Evolutionary conservation across 2,888 invertebrate species (phyloP).

Genomic region (Troides aeacus): DNA sequence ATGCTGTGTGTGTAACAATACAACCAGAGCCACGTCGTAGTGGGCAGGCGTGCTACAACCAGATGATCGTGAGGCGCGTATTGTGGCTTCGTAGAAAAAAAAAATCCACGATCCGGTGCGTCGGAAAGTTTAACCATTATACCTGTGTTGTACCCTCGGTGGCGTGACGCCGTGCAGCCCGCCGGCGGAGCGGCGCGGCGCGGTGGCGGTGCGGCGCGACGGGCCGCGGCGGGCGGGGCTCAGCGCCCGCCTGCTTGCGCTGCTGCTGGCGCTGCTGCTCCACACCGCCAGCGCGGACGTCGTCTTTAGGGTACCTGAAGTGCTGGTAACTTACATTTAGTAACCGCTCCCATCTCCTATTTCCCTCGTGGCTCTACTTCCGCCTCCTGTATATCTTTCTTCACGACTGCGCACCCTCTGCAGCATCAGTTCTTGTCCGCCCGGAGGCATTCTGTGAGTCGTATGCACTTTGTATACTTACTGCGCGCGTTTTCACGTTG

Average conservation of each 20-base stretch:
- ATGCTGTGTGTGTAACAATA: too few species aligned
- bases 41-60: too few species aligned
- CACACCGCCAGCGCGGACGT: slow-evolving; percentile 50
- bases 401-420: background rate
- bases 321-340: slow-evolving; percentile 49
- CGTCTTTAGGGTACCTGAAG: slow-evolving; percentile 72
- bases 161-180: background rate
- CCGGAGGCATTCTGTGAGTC: background rate
- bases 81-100: too few species aligned
- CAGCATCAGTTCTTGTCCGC: background rate
- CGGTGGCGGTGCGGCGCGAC: slow-evolving; percentile 4
- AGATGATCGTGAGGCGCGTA: too few species aligned
- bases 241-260: slow-evolving; percentile 37
- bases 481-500: too few species aligned
- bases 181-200: background rate
- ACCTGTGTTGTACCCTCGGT: background rate
- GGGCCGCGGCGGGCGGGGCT: slow-evolving; percentile 23
- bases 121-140: too few species aligned
- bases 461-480: background rate
- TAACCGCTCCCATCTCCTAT: background rate
- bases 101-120: too few species aligned
- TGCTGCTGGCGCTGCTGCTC: slow-evolving; percentile 40
- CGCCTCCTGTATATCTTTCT: slow-evolving; percentile 3
- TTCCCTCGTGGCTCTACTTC: background rate
- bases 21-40: too few species aligned